Evolutionary conservation across 2,113 vertebrate genomes (phyloP).

Genomic region (Melanostigma gelatinosum): DNA sequence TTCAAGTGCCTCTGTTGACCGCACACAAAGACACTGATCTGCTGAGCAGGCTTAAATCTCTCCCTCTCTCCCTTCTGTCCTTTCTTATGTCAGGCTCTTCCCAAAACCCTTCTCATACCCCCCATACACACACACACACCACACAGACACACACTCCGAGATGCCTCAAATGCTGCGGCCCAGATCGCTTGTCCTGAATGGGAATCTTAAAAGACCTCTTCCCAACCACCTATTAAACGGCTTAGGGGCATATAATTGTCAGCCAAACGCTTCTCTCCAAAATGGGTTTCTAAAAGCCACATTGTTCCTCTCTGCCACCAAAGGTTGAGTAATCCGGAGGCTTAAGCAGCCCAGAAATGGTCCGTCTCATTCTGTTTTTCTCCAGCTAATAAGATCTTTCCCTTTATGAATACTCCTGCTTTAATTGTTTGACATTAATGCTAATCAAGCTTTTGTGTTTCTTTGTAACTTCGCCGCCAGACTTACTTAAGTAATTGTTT

Average conservation of each 20-base stretch:
- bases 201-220: constrained; percentile 74
- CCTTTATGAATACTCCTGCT: constrained; percentile 64
- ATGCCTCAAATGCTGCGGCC: constrained; percentile 51
- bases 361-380: constrained; percentile 61
- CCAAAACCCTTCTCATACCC: constrained; percentile 55
- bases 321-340: constrained; percentile 73
- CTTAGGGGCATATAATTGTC: constrained; percentile 72
- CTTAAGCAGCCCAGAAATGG: constrained; percentile 67
- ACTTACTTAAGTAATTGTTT: constrained; percentile 42
- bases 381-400: constrained; percentile 73
- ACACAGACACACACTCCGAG: constrained; percentile 44
- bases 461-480: constrained; percentile 31
- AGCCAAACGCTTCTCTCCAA: constrained; percentile 60
- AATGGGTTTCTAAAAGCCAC: constrained; percentile 71
- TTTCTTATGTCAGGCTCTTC: constrained; percentile 60
- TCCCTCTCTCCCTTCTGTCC: constrained; percentile 39
- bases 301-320: constrained; percentile 71
- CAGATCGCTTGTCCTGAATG: constrained; percentile 57
- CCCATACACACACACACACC: constrained; percentile 29
- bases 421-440: constrained; percentile 67
- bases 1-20: constrained; percentile 74
- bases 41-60: constrained; percentile 74
- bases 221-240: constrained; percentile 75
- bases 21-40: constrained; percentile 80
- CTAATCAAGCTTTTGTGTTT: constrained; percentile 66